Evolutionary conservation across 2,797 vertebrate genomes (phyloP), one percentile per base, ranked within the genome.

Genomic region (Calcarius lapponicus): DNA sequence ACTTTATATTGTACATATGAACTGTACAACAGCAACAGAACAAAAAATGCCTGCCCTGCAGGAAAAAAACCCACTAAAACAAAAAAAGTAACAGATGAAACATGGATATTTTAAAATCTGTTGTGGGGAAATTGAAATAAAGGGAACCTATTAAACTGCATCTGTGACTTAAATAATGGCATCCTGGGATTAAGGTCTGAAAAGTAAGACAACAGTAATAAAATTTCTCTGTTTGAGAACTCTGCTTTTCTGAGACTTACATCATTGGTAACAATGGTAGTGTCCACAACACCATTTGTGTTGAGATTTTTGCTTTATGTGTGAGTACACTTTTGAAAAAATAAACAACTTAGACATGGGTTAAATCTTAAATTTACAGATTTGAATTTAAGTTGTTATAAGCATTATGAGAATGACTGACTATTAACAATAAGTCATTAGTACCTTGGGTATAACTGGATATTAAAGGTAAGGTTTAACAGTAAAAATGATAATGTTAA

Each of bases 61-160:
- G 45, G 43, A 15, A 40, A 32, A 36, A 11, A 22, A 0, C 2
- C 1, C 17, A 73, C 11, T 1, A 8, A 58, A 82, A 6, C 17
- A 48, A 53, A 31, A 28, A 43, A n/a, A 42, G 8, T 29, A 13
- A 4, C 4, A 4, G 7, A 8, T 53, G 14, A 65, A 81, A 54
- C 21, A 47, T 19, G 19, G 21, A 65, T 72, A 71, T 3, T 5
- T 88, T 86, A 34, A 60, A 36, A 31, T 40, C 22, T 54, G 4
- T 66, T 25, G 4, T 1, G 0, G 34, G 20, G 21, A 64, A 67
- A 60, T 61, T 57, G 22, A 81, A 56, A 34, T 43, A 20, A 72
- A 48, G 9, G 21, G 32, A 79, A 73, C 10, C 5, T 65, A 4
- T 69, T 74, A 31, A 90, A 31, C 17, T 74, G 2, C 4, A 56